Evolutionary conservation across 1,140 invertebrate genomes (phyloP).

Genomic region (Zaprionus nigranus): DNA sequence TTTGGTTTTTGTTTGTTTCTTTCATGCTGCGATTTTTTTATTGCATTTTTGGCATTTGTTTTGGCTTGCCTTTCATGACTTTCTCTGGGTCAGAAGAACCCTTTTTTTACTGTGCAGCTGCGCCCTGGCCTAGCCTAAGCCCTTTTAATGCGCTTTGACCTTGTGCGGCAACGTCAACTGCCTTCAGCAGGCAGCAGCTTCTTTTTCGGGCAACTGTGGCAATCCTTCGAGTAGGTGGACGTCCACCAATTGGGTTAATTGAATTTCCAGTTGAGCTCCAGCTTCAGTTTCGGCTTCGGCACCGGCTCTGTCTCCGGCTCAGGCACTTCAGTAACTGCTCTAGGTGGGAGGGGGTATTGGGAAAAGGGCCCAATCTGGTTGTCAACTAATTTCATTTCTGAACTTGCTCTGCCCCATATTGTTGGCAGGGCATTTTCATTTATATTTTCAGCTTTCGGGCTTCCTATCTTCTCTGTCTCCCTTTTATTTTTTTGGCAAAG

Average conservation of each 20-base stretch:
- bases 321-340: constrained; percentile 16
- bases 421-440: constrained; percentile 22
- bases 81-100: constrained; percentile 44
- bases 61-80: constrained; percentile 53
- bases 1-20: constrained; percentile 21
- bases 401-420: constrained; percentile 27
- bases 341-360: not conserved
- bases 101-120: constrained; percentile 44
- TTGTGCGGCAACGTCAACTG: constrained; percentile 23
- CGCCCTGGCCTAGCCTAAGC: constrained; percentile 34
- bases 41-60: constrained; percentile 62
- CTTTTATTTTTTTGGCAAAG: constrained; percentile 35
- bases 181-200: constrained; percentile 15
- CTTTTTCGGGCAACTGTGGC: constrained; percentile 31
- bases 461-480: not conserved
- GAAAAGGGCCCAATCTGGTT: constrained; percentile 54
- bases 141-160: constrained; percentile 60
- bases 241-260: constrained; percentile 70
- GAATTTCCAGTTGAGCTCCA: constrained; percentile 63
- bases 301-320: not conserved
- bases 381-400: constrained; percentile 75
- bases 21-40: constrained; percentile 59
- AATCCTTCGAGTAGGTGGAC: constrained; percentile 31
- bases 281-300: constrained; percentile 14
- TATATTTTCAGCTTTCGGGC: not conserved